Evolutionary conservation across 2,888 invertebrate genomes (phyloP), one percentile per base, ranked within the genome.

Genomic region (Dasypogon diadema): DNA sequence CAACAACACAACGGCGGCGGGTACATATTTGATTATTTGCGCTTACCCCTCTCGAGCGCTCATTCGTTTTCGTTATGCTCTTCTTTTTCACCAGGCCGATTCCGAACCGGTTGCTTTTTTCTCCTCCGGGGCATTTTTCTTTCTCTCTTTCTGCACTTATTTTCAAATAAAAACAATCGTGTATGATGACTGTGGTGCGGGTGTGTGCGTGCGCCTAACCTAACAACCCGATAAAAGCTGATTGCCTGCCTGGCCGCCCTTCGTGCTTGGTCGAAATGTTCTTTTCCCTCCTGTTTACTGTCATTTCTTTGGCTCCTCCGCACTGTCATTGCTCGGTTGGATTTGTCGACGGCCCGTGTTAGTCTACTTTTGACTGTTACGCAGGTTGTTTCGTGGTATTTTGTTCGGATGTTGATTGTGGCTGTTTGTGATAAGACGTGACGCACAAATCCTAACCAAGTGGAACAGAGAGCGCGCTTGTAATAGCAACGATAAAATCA

Each of bases 351-450:
- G 83, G 83, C 83, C 84, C 84, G 83, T 85, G 85, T 85, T 85
- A 85, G 85, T 85, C 85, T 84, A 84, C 84, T 84, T 85, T 85
- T 84, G 85, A 85, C 85, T 85, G 85, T 84, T 84, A 84, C 83
- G 83, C 83, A 83, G 84, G 83, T 85, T 83, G 85, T 85, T 84
- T 82, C 81, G 83, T 82, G 80, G 79, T 79, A 79, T 73, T 34
- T 16, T 42, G 42, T 42, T 37, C 34, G 42, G 37, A 70, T 70
- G 24, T 70, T 37, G 48, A 16, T 37, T 21, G 51, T 26, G 12
- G 14, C 48, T 16, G 21, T 18, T 42, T 12, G 12, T n/a, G n/a
- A n/a, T 46, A 60, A 60, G 37, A 37, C 46, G 65, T 65, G 65
- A 24, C 46, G n/a, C 2, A 42, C 8, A 8, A 42, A 30, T 30